phyloP scores from a whole-genome alignment of 2,113 vertebrate species.

The Ceuthmochares aereus region DNA sequence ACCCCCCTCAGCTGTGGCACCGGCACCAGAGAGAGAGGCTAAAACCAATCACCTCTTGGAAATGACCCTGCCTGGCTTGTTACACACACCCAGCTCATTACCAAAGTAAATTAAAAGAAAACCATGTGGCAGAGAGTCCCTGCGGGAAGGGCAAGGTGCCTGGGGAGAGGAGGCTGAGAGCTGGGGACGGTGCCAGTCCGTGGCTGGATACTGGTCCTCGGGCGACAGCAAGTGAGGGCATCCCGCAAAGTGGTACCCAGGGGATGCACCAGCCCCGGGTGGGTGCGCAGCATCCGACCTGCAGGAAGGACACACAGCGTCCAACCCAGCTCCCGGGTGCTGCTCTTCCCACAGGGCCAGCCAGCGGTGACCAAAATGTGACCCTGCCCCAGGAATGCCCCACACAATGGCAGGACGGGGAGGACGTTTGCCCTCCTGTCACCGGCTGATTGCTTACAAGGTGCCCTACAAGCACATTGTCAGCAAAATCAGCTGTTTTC shows the following conservation, averaged over 20 bases:
- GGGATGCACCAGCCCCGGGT: background rate
- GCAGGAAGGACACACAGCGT: background rate
- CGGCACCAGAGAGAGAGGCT: background rate
- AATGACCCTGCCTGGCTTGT: background rate
- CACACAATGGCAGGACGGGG: constrained; percentile 73
- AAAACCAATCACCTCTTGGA: background rate
- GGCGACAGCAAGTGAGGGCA: rapidly evolving
- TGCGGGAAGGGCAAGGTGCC: background rate
- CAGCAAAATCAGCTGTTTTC: constrained; percentile 98
- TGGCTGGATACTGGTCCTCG: rapidly evolving
- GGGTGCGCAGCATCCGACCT: background rate
- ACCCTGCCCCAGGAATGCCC: constrained; percentile 83
- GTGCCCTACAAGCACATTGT: constrained; percentile 88
- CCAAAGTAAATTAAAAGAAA: background rate
- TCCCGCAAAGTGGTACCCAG: background rate
- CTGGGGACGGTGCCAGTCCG: background rate
- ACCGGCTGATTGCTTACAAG: constrained; percentile 90
- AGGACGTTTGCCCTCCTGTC: constrained; percentile 76
- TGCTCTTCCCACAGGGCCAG: background rate
- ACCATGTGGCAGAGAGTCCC: background rate
- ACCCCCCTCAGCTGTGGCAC: background rate
- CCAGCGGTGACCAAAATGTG: constrained; percentile 77
- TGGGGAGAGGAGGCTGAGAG: background rate
- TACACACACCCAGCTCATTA: background rate
- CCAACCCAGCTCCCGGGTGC: background rate